Evolutionary conservation across 2,113 vertebrate genomes (phyloP), one percentile per base, ranked within the genome.

Genomic region (Anseranas semipalmata): DNA sequence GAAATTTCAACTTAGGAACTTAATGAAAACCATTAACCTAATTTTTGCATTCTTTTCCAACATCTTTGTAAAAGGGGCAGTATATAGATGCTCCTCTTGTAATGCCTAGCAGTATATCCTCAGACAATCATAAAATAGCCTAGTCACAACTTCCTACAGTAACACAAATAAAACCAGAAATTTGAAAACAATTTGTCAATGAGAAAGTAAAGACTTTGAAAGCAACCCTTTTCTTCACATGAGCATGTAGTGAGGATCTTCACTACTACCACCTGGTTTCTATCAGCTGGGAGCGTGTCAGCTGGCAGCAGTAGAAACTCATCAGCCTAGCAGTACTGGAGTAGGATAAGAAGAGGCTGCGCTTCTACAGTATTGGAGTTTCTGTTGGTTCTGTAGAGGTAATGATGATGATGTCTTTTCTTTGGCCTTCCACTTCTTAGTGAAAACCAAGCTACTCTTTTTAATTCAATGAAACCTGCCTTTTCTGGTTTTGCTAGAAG

Each of bases 341-440:
- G 37, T 2, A 43, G 80, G n/a, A 27, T 52, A 22, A 63, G 43
- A 65, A 35, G 41, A 5, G 21, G 7, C 0, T 62, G 19, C 1
- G 0, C 0, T 2, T 3, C 3, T 5, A 11, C 30, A 3, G 4
- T 6, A 27, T 1, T 28, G 45, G 7, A 32, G 5, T 0, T 41
- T 63, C 37, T 50, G n/a, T 3, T 58, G 33, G 2, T 63, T 41
- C 16, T 89, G 13, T 94, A 15, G 1, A 45, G 60, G 85, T 78
- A 48, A 66, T 70, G 25, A 0, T 76, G 2, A 6, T 6, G 3
- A 1, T 59, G 8, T 3, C 9, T 68, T 59, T 4, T 75, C 6
- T 48, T 22, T 33, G 15, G 7, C 1, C 75, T 6, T 30, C 0
- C 1, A 1, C 67, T 0, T n/a, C 2, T 19, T 16, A 4, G 13